phyloP scores from a whole-genome alignment of 2,888 invertebrate species.

The Oligia latruncula region DNA sequence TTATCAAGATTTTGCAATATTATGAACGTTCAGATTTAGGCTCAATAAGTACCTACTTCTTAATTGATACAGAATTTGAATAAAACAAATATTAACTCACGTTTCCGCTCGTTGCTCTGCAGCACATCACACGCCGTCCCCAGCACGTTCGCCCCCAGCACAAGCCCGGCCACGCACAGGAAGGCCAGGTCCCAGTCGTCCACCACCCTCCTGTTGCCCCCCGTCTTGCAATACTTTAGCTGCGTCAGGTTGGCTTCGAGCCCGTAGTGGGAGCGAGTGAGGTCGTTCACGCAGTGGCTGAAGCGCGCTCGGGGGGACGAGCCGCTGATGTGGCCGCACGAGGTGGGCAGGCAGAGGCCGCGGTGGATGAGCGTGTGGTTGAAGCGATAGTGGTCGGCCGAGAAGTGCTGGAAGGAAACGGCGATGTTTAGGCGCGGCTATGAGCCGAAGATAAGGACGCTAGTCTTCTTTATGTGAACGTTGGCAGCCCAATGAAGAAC shows the following conservation, averaged over 20 bases:
- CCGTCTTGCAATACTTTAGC: constrained; percentile 70
- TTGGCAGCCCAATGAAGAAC: background rate
- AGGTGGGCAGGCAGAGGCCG: constrained; percentile 74
- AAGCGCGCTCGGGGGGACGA: constrained; percentile 63
- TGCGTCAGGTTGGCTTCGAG: constrained; percentile 68
- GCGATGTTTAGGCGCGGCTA: background rate
- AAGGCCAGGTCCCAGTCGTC: constrained; percentile 66
- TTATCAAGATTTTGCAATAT: background rate
- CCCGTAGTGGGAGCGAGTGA: constrained; percentile 64
- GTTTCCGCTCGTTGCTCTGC: constrained; percentile 57
- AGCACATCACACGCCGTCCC: constrained; percentile 76
- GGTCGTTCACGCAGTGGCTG: constrained; percentile 71
- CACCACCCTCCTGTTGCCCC: constrained; percentile 9
- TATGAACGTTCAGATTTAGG: background rate
- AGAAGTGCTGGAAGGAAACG: constrained; percentile 70
- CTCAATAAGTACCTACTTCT: background rate
- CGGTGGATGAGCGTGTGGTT: constrained; percentile 79
- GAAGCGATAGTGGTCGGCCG: constrained; percentile 72
- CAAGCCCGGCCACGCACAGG: constrained; percentile 50
- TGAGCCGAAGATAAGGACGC: background rate
- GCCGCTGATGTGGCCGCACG: constrained; percentile 66
- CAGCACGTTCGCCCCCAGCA: constrained; percentile 70
- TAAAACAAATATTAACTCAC: constrained; percentile 59
- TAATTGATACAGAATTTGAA: background rate
- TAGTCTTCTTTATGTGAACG: background rate